Base-by-base conservation (phyloP, 2,113 vertebrate species). In the Marmota monax region DNA sequence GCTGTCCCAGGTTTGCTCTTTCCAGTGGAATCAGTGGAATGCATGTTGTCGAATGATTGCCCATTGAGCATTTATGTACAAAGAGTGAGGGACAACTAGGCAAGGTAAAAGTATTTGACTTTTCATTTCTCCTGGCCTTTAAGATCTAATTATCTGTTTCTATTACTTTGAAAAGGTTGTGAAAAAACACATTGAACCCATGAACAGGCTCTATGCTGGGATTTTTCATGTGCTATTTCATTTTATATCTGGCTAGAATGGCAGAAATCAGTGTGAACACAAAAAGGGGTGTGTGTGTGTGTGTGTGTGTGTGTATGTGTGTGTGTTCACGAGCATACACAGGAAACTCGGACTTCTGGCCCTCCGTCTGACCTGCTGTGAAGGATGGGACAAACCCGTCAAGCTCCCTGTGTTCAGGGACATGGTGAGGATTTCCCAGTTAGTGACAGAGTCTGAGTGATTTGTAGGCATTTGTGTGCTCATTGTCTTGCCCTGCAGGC, bases 401-500 rank as follows among this genome's bases (percentile, higher is more conserved):
- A 13, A 11, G n/a, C 88, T 91, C 32, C 5, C 61, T 1, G 4
- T 61, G 63, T 53, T 91, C 51, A n/a, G 39, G 65, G 61, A 45
- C 14, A 76, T 5, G 1, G 86, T 37, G 97, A 72, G 96, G 86
- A 91, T 92, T 94, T 94, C 92, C 94, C 80, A 80, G 93, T 94
- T 23, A 84, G 92, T 73, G 96, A 80, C 93, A 84, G 85, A 83
- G 34, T 84, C 74, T 42, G 87, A 91, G 87, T 88, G 89, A 96
- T 95, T 90, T 97, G 96, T 83, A 80, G 96, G 70, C 95, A 34
- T 89, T 92, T 82, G 39, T 67, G 86, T 76, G 86, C 89, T 84
- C 92, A 80, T 89, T 90, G 87, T 61, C 82, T 94, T 95, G 89
- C 93, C 97, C 92, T 96, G 92, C 84, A 92, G 97, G 97, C 97